Evolutionary conservation across 2,888 invertebrate genomes (phyloP).

Genomic region (Drosophila pegasa): DNA sequence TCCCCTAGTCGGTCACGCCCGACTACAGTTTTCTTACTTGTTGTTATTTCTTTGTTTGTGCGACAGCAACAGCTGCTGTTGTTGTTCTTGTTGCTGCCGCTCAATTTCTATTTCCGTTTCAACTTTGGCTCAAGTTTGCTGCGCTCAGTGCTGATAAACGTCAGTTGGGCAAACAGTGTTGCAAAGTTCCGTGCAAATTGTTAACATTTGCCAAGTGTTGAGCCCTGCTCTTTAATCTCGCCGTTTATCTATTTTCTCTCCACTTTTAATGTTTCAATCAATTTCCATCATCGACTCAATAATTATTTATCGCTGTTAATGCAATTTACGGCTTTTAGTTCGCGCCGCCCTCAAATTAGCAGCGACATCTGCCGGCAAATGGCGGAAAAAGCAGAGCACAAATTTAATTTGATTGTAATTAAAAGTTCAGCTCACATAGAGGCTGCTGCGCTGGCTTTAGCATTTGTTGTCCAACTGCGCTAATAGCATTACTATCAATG

Average conservation of each 20-base stretch:
- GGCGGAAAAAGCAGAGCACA: not conserved
- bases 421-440: not conserved
- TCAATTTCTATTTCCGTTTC: slow-evolving; percentile 53
- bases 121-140: slow-evolving; percentile 28
- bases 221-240: not conserved
- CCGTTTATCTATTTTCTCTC: no score
- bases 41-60: slow-evolving; percentile 26
- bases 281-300: slow-evolving; percentile 1
- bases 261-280: not conserved
- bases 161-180: slow-evolving; percentile 18
- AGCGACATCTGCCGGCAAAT: not conserved
- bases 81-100: slow-evolving; percentile 27
- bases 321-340: not conserved
- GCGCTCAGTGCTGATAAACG: slow-evolving; percentile 30
- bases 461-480: no score
- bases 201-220: not conserved
- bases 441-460: not conserved
- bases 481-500: not conserved
- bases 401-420: not conserved
- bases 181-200: not conserved
- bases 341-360: not conserved
- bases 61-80: slow-evolving; percentile 26
- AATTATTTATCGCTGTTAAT: slow-evolving; percentile 6
- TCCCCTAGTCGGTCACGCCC: no score
- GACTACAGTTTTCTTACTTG: no score